These are phyloP conservation scores for Phrynocephalus versicolor DNA, from an alignment of 2,113 vertebrate species.

Conservation along the genomic window DNA sequence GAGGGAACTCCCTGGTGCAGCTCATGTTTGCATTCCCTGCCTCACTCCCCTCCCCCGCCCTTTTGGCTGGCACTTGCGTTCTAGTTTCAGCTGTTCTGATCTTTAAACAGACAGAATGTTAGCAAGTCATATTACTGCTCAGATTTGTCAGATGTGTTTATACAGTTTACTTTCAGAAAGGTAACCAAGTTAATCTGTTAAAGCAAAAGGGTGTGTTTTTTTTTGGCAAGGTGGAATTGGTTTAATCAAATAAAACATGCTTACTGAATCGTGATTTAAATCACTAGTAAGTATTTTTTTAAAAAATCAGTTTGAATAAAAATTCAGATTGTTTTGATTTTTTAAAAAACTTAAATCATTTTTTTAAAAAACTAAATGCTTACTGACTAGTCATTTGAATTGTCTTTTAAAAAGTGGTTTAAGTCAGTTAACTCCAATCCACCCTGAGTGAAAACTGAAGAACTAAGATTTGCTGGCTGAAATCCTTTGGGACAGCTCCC, in stretches of 20 bases:
- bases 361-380: too few relatives aligned
- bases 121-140: constrained; percentile 2
- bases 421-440: too few relatives aligned
- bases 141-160: background rate
- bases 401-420: too few relatives aligned
- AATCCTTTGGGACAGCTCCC: too few relatives aligned
- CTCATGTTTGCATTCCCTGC: constrained; percentile 14
- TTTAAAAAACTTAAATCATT: too few relatives aligned
- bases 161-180: background rate
- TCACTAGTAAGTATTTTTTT: too few relatives aligned
- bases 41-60: background rate
- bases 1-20: constrained; percentile 14
- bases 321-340: background rate
- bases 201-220: background rate
- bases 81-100: constrained; percentile 37
- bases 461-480: too few relatives aligned
- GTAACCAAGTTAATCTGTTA: background rate
- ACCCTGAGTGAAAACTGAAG: too few relatives aligned
- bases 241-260: background rate
- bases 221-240: too few relatives aligned
- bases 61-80: constrained; percentile 34
- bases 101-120: constrained; percentile 23
- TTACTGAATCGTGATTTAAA: too few relatives aligned
- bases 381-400: too few relatives aligned
- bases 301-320: too few relatives aligned